Evolutionary conservation across 35 echinoderm and acorn worm genomes (phyloP), one percentile per base, ranked within the genome.

Genomic region (Patiria miniata): DNA sequence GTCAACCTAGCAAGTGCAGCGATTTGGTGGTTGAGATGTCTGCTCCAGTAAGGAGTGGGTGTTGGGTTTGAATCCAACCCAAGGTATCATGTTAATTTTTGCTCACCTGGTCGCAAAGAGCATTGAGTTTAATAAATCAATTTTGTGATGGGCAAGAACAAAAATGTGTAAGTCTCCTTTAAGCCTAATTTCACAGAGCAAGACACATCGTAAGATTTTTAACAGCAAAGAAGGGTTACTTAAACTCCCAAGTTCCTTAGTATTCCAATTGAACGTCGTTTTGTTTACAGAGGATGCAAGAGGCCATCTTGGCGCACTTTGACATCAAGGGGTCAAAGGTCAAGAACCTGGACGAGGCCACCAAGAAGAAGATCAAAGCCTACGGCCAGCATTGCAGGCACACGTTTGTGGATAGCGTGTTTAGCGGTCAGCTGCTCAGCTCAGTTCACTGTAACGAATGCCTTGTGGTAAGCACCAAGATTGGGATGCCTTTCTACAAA

Each of bases 351-450:
- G 89, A 91, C 56, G 94, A 95, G 37, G 68, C 69, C 37, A 91
- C 77, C n/a, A 91, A 91, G 58, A 91, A 95, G 73, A 91, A 89
- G 81, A 95, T 95, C 19, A 92, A 91, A 92, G 91, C 88, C 21
- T 89, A 86, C 85, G 95, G 95, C 17, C 39, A 61, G 9, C 85
- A 89, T 21, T 61, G 88, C 60, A 97, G 93, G 50, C 87, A 93
- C 51, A 97, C 95, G 12, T 97, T 97, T 93, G 95, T 97, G 23
- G 95, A 97, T 81, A 87, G 83, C 50, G 91, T 97, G 44, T 97
- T 97, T 91, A 91, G 95, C 26, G 95, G 95, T 55, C 88, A 91
- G 19, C 88, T 97, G 0, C 90, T 97, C 32, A 97, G 95, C 76
- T 87, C 91, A 28, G 95, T 97, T 21, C 89, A 88, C 18, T 97